Base-by-base conservation (phyloP, 1,140 invertebrate genomes). In the Drosophila persimilis region DNA sequence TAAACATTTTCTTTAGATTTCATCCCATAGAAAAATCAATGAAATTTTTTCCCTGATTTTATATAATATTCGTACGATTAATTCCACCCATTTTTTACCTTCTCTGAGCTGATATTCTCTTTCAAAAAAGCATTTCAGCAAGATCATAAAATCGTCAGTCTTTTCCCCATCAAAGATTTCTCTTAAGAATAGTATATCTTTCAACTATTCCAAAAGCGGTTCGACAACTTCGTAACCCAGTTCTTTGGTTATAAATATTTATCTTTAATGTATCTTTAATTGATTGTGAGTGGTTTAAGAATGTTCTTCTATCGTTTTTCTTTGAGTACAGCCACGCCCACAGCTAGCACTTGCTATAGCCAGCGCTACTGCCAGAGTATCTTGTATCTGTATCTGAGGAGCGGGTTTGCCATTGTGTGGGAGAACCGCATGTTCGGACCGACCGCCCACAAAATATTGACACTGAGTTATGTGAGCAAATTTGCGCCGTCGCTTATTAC, bases 391-490 rank as follows among this genome's bases (percentile, higher is more conserved):
- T 44, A 50, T 67, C 17, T 53, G 29, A 39, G 20, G 6, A 53
- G 44, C 53, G 58, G 24, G 22, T 52, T 62, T 72, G 35, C 61
- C 43, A n/a, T 41, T 31, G 41, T 54, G 51, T 54, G 60, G 54
- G 54, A 48, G 55, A 56, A 55, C 72, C 51, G 43, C 73, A 52
- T 54, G 51, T 22, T 53, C 35, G 62, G 55, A 44, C 31, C 56
- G 43, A 26, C 24, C 24, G 24, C 53, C 69, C 73, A 86, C 86
- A 77, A 39, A 85, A 86, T 86, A 86, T 74, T 67, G 81, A 67
- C 77, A 71, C 55, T 85, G 80, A 85, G 69, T 86, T 86, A 85
- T 86, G 81, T 53, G 45, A 41, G 51, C 61, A 61, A 76, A 73
- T 57, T 69, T 76, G 72, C 73, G 76, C 63, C 72, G 48, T 76